phyloP scores from a whole-genome alignment of 1,140 invertebrate genomes.

The Oncopeltus fasciatus region DNA sequence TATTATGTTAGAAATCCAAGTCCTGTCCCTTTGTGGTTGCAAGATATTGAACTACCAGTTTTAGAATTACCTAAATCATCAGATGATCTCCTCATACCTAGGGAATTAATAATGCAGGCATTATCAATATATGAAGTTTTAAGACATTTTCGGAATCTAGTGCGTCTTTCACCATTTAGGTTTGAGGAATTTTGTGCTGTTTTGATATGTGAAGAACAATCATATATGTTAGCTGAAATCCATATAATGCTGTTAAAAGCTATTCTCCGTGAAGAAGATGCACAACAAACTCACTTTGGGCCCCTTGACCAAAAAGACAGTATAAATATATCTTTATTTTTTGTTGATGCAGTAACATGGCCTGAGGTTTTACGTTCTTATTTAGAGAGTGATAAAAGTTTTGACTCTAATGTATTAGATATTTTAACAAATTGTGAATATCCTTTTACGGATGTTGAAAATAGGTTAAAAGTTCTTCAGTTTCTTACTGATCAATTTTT shows the following conservation, averaged over 20 bases:
- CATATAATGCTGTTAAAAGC: slow-evolving; percentile 85
- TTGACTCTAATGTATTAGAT: slow-evolving; percentile 51
- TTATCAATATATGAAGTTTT: slow-evolving; percentile 87
- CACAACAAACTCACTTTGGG: slow-evolving; percentile 87
- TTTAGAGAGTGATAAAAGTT: slow-evolving; percentile 73
- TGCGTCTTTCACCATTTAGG: slow-evolving; percentile 82
- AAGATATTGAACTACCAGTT: slow-evolving; percentile 53
- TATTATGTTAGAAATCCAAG: slow-evolving; percentile 45
- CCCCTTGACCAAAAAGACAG: slow-evolving; percentile 92
- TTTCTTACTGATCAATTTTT: slow-evolving; percentile 89
- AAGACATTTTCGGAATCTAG: slow-evolving; percentile 73
- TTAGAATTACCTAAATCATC: slow-evolving; percentile 73
- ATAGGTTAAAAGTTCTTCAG: slow-evolving; percentile 72
- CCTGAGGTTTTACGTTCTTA: slow-evolving; percentile 78
- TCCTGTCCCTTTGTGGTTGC: slow-evolving; percentile 76
- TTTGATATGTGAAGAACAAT: slow-evolving; percentile 81
- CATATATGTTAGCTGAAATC: slow-evolving; percentile 74
- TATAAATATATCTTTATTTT: slow-evolving; percentile 80
- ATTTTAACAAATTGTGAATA: slow-evolving; percentile 64
- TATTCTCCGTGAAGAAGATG: slow-evolving; percentile 83
- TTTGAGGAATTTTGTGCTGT: slow-evolving; percentile 93
- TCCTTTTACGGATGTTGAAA: slow-evolving; percentile 70
- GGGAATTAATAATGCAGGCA: slow-evolving; percentile 60
- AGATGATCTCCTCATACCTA: slow-evolving; percentile 73
- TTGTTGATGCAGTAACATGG: slow-evolving; percentile 89